Evolutionary conservation across 2,888 invertebrate genomes (phyloP), one percentile per base, ranked within the genome.

Genomic region (Brenthis ino): DNA sequence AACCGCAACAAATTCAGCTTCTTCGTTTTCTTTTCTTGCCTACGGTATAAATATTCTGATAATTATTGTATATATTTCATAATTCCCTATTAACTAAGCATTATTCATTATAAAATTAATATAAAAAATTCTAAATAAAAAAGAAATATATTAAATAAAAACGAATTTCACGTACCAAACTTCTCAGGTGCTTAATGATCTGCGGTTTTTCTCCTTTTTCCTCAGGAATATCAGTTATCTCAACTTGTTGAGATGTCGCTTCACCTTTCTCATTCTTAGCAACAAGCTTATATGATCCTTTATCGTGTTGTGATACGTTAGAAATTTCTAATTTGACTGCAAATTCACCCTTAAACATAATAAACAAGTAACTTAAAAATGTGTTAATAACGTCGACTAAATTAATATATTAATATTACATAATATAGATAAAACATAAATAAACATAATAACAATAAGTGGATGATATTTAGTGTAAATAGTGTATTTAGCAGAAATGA

Each of bases 221-320:
- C 77, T 96, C 95, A 2, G 97, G 97, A 77, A 98, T 95, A 75
- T 98, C 97, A 61, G 96, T 95, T 64, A 98, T 95, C 85, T 97
- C 96, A 4, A 98, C 98, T 69, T 95, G 94, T 86, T 98, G 97
- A 37, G 98, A 98, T 14, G 96, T 95, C 14, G 97, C 98, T 87
- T 98, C 97, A 74, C 98, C 98, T 87, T 98, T 98, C 79, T 98
- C 98, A 85, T 98, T 98, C 85, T 96, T 97, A 33, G 98, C 98
- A 6, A 98, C 95, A 77, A 98, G 92, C 88, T 98, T 98, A 88
- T 98, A 98, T 69, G 96, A 94, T 75, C 98, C 98, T 87, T 97
- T 97, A 86, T 98, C 98, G 24, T 91, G 91, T 82, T 95, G 95
- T 73, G 95, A 95, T 43, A 97, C 95, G 80, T 97, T 96, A 75